These are phyloP conservation scores for Amphiprion ocellaris DNA, from an alignment of 2,113 vertebrate genomes.

Conservation along the genomic window DNA sequence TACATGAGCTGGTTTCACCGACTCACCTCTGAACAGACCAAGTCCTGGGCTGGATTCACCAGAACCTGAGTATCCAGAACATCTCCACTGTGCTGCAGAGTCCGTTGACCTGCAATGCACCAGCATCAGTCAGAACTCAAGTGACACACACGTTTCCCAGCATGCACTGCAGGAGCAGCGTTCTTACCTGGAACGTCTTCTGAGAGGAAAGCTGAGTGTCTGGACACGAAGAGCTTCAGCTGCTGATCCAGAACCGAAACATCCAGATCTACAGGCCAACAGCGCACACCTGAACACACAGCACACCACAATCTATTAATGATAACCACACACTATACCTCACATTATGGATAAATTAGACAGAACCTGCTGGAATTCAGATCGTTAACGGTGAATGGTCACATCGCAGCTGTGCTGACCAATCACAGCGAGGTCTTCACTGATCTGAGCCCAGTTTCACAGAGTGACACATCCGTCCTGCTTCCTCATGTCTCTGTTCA, in stretches of 20 bases:
- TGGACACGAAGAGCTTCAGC: constrained; percentile 93
- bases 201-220: constrained; percentile 93
- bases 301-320: background rate
- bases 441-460: no score
- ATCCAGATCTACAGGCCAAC: constrained; percentile 88
- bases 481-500: constrained; percentile 10
- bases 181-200: constrained; percentile 89
- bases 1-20: background rate
- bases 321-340: no score
- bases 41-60: constrained; percentile 90
- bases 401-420: no score
- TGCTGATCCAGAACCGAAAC: constrained; percentile 91
- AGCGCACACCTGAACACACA: constrained; percentile 86
- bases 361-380: no score
- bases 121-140: background rate
- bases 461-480: background rate
- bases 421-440: no score
- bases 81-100: constrained; percentile 90
- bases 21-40: constrained; percentile 91
- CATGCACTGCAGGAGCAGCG: background rate
- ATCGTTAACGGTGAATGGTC: no score
- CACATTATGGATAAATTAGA: no score
- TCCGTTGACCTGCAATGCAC: constrained; percentile 88
- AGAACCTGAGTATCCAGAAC: constrained; percentile 91
- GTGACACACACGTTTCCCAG: background rate